phyloP scores from a whole-genome alignment of 2,888 invertebrate species.

The Brenthis daphne region DNA sequence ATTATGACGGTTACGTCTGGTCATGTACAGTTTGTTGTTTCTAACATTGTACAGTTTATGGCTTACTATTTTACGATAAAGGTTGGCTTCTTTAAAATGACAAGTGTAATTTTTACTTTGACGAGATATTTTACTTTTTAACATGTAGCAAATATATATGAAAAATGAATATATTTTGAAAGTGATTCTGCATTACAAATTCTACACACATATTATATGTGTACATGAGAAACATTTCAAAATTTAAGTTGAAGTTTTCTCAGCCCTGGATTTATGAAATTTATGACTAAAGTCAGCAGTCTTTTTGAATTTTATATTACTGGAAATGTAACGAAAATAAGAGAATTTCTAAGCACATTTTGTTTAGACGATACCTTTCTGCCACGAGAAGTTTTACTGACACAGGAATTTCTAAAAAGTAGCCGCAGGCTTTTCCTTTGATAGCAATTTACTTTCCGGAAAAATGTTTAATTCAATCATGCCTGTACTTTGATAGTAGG shows the following conservation, averaged over 20 bases:
- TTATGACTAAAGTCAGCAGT: conserved; percentile 12
- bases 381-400: conserved; percentile 29
- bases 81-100: not conserved
- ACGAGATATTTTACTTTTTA: not conserved
- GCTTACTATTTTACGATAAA: not conserved
- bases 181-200: not conserved
- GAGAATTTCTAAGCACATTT: conserved; percentile 23
- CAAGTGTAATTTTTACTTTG: not conserved
- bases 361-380: conserved; percentile 26
- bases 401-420: conserved; percentile 35
- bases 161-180: not conserved
- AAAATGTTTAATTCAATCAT: conserved; percentile 41
- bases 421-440: conserved; percentile 37
- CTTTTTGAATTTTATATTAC: conserved; percentile 21
- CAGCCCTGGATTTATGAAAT: conserved; percentile 8
- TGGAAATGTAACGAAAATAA: conserved; percentile 19
- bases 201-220: not conserved
- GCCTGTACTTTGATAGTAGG: conserved; percentile 12
- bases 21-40: conserved; percentile 6
- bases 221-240: conserved; percentile 5
- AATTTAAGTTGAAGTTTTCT: conserved; percentile 6
- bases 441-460: conserved; percentile 38
- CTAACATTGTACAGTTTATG: conserved; percentile 8
- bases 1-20: conserved; percentile 15
- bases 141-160: not conserved